phyloP scores from a whole-genome alignment of 1,140 invertebrate species.

The Geopemphigus sp. region DNA sequence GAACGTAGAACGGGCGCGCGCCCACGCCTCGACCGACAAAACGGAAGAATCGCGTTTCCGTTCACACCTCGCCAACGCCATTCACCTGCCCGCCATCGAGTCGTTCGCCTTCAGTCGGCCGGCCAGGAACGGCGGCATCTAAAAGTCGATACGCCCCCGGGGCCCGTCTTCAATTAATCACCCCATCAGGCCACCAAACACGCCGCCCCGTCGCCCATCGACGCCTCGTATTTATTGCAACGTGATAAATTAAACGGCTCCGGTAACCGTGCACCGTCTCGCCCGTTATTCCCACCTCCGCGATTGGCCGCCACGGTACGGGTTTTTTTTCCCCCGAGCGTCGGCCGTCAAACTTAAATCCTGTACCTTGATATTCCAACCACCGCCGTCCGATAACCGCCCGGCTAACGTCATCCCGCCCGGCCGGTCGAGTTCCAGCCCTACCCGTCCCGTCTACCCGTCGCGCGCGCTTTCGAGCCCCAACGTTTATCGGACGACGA shows the following conservation, averaged over 20 bases:
- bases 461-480: too few relatives aligned
- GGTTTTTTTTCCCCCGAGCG: neutral
- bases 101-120: too few relatives aligned
- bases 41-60: neutral
- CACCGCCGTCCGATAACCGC: neutral
- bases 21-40: too few relatives aligned
- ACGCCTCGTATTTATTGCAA: conserved; percentile 45
- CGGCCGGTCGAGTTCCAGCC: neutral
- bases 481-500: neutral
- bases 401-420: neutral
- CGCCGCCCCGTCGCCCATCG: conserved; percentile 37
- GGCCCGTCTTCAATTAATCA: conserved; percentile 40
- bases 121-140: too few relatives aligned
- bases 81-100: neutral
- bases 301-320: neutral
- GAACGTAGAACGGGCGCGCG: neutral
- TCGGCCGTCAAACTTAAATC: conserved; percentile 5
- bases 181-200: conserved; percentile 13
- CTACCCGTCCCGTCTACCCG: neutral
- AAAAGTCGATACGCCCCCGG: conserved; percentile 33
- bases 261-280: neutral
- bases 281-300: neutral
- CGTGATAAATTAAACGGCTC: conserved; percentile 46
- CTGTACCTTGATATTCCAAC: neutral
- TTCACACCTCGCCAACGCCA: neutral